A percentile compares a stretch with the other conserved stretches of the same genome.
These are phyloP conservation scores for Cephus nigrinus DNA, from an alignment of 2,888 invertebrate species.

Conservation along the genomic window DNA sequence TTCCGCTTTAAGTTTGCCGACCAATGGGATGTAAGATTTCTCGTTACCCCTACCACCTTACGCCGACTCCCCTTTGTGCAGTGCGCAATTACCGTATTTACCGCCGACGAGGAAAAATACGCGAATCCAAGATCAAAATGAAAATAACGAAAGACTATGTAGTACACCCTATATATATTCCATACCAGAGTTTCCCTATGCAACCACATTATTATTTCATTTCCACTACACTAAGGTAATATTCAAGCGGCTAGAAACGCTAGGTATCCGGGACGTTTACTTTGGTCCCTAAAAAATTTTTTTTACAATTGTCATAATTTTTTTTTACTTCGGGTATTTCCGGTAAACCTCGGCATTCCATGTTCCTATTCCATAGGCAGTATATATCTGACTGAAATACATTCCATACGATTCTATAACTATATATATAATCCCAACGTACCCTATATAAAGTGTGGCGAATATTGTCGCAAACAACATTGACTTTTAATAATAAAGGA, in stretches of 20 bases:
- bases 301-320: neutral
- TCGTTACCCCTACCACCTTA: neutral
- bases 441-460: neutral
- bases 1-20: neutral
- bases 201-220: no score
- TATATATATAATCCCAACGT: neutral
- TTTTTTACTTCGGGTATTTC: neutral
- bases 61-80: neutral
- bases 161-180: no score
- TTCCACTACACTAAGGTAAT: no score
- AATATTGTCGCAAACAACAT: neutral
- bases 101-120: neutral
- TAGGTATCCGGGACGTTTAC: no score
- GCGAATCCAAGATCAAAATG: neutral
- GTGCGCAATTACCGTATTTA: neutral
- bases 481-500: neutral
- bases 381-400: no score
- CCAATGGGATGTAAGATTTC: neutral
- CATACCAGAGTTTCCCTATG: no score
- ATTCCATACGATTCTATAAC: no score
- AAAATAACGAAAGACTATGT: neutral
- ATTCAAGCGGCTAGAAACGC: no score
- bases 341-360: no score
- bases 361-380: no score
- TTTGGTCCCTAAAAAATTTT: no score